phyloP scores from a whole-genome alignment of 2,113 vertebrate species.

The Menura novaehollandiae region DNA sequence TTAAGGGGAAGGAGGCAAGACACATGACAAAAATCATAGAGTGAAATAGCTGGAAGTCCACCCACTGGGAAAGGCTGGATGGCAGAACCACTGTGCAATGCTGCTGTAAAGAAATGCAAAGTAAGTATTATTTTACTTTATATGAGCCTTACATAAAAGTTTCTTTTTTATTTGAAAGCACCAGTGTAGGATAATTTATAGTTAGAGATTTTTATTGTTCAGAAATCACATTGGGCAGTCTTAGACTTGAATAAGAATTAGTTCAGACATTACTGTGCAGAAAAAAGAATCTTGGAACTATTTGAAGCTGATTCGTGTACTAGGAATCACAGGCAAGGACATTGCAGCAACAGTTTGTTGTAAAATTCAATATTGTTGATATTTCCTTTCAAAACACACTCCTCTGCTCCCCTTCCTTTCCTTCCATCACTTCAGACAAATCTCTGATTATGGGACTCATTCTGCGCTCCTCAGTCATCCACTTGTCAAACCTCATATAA shows the following conservation, averaged over 20 bases:
- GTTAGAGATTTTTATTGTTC: not conserved
- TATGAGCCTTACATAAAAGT: not conserved
- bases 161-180: not conserved
- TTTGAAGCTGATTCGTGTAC: not conserved
- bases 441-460: not conserved
- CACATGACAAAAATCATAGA: constrained; percentile 63
- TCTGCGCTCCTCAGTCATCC: not conserved
- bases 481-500: not conserved
- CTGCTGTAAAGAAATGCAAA: constrained; percentile 70
- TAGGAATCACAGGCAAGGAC: not conserved
- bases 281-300: not conserved
- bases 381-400: not conserved
- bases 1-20: constrained; percentile 64
- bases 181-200: not conserved
- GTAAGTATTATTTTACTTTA: constrained; percentile 55
- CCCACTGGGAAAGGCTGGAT: constrained; percentile 61
- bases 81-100: constrained; percentile 68
- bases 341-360: not conserved
- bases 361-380: not conserved
- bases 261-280: not conserved
- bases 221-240: not conserved
- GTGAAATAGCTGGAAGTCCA: constrained; percentile 63
- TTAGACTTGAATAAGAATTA: not conserved
- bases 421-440: not conserved
- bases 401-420: not conserved